Evolutionary conservation across 2,113 vertebrate species (phyloP).

Genomic region (Thomomys bottae): DNA sequence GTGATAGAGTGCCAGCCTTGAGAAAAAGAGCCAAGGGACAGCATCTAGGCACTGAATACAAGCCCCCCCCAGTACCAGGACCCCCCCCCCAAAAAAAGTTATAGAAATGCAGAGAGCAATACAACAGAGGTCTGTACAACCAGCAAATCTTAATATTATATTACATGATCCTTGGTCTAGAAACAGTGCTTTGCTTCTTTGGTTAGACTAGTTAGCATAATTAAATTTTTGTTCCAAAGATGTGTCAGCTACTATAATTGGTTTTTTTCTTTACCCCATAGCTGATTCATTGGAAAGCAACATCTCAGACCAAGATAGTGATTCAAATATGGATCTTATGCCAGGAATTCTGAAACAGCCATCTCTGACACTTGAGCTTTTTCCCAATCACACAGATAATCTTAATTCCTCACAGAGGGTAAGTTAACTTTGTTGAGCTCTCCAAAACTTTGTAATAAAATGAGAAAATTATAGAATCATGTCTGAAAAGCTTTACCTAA

Average conservation of each 20-base stretch:
- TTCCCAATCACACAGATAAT: conserved; percentile 94
- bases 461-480: conserved; percentile 39
- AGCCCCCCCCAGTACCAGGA: no score
- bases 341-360: conserved; percentile 92
- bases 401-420: conserved; percentile 93
- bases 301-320: conserved; percentile 92
- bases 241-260: conserved; percentile 40
- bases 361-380: conserved; percentile 94
- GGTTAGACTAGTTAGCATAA: not conserved
- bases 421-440: conserved; percentile 69
- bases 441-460: conserved; percentile 40
- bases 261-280: conserved; percentile 78
- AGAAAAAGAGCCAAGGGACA: no score
- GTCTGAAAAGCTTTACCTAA: conserved; percentile 29
- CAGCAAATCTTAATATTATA: conserved; percentile 34
- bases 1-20: no score
- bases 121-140: not conserved
- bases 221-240: conserved; percentile 32
- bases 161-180: conserved; percentile 13
- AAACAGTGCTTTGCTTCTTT: conserved; percentile 26
- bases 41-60: no score
- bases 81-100: no score
- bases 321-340: conserved; percentile 92
- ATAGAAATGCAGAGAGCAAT: not conserved
- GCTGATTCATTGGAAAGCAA: conserved; percentile 94